A percentile compares a stretch with the other conserved stretches of the same genome.
These are phyloP conservation scores for Pristionchus exspectatus DNA, from an alignment of 2,888 invertebrate genomes.

Conservation along the genomic window DNA sequence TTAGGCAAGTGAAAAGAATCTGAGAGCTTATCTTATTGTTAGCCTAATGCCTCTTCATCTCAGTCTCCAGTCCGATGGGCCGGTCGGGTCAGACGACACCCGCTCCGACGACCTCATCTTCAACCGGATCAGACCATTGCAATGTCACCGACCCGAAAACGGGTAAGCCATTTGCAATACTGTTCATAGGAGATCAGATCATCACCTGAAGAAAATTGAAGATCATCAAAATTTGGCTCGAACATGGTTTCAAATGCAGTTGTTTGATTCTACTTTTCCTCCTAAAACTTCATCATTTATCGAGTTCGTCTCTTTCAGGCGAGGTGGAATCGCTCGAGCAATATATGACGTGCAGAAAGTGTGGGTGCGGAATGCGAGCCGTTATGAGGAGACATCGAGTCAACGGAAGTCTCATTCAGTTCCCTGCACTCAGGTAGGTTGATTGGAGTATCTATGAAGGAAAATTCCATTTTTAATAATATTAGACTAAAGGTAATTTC, in stretches of 20 bases:
- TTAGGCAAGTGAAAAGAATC: background rate
- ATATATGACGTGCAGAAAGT: conserved; percentile 35
- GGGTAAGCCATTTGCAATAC: background rate
- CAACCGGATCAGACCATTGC: conserved; percentile 6
- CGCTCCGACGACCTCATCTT: conserved; percentile 20
- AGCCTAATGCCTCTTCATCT: background rate
- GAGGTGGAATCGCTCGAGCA: conserved; percentile 28
- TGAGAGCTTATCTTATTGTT: background rate
- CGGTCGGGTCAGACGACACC: background rate
- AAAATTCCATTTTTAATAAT: background rate
- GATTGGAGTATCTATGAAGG: background rate
- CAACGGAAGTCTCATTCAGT: conserved; percentile 38
- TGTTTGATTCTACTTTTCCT: background rate
- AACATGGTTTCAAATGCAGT: too few species aligned
- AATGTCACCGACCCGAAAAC: conserved; percentile 40
- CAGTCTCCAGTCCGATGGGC: background rate
- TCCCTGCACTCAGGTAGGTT: conserved; percentile 52
- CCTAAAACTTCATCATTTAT: too few species aligned
- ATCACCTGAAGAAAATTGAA: too few species aligned
- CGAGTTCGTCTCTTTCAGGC: background rate
- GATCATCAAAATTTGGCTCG: too few species aligned
- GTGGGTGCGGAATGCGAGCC: conserved; percentile 32
- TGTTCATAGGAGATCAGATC: too few species aligned
- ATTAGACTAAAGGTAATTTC: background rate
- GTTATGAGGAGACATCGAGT: conserved; percentile 52